These are phyloP conservation scores for Machimus atricapillus DNA, from an alignment of 2,888 invertebrate genomes.

Conservation along the genomic window DNA sequence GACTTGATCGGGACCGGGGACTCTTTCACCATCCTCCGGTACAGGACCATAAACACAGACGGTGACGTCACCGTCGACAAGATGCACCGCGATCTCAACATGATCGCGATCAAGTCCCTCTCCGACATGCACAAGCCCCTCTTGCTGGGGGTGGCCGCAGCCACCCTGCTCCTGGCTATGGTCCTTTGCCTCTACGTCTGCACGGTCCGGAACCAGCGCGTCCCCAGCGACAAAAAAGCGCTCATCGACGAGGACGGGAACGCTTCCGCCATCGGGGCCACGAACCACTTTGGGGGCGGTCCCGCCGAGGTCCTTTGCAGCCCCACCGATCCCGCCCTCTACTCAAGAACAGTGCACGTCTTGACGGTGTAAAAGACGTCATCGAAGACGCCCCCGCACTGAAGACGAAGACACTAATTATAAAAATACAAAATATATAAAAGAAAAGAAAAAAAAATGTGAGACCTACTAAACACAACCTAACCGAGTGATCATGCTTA, in stretches of 20 bases:
- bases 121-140: constrained; percentile 54
- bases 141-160: constrained; percentile 53
- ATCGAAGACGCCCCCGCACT: not conserved
- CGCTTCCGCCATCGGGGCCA: not conserved
- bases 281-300: constrained; percentile 12
- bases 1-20: not conserved
- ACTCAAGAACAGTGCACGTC: constrained; percentile 37
- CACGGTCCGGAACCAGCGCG: constrained; percentile 50
- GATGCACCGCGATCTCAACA: constrained; percentile 51
- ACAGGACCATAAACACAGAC: not conserved
- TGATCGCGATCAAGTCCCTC: constrained; percentile 50
- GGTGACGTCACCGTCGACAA: constrained; percentile 44
- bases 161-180: constrained; percentile 51
- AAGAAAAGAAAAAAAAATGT: not conserved
- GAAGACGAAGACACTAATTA: not conserved
- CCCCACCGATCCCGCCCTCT: not conserved
- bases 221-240: constrained; percentile 52
- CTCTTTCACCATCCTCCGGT: not conserved
- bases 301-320: not conserved
- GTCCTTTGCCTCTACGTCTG: constrained; percentile 51
- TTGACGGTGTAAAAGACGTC: constrained; percentile 20
- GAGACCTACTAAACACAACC: constrained; percentile 1
- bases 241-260: constrained; percentile 52
- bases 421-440: not conserved
- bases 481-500: constrained; percentile 18